Evolutionary conservation across 2,888 invertebrate species (phyloP).

Genomic region (Helobdella robusta): DNA sequence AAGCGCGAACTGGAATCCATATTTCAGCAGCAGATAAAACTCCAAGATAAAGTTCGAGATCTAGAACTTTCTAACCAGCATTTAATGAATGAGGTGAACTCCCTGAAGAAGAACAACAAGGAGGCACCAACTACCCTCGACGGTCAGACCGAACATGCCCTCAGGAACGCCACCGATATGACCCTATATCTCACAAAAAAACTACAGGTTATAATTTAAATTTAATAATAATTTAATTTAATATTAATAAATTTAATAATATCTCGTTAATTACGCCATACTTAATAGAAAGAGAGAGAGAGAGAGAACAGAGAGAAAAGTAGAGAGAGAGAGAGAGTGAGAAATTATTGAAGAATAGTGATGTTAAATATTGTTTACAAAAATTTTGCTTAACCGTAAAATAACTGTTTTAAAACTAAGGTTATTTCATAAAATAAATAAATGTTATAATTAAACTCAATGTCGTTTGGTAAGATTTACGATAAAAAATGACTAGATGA

Average conservation of each 20-base stretch:
- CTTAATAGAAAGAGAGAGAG: too few relatives aligned
- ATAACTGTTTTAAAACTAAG: too few relatives aligned
- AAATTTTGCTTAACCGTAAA: too few relatives aligned
- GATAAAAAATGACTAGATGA: neutral
- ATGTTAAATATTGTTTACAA: too few relatives aligned
- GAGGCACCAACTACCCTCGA: neutral
- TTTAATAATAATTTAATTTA: neutral
- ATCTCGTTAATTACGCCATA: too few relatives aligned
- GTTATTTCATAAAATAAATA: too few relatives aligned
- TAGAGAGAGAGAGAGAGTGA: too few relatives aligned
- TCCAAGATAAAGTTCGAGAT: slow-evolving; percentile 6
- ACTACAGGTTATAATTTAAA: slow-evolving; percentile 11
- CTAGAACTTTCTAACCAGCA: slow-evolving; percentile 9
- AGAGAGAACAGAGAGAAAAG: too few relatives aligned
- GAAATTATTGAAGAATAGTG: too few relatives aligned
- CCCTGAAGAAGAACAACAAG: neutral
- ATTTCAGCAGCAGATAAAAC: neutral
- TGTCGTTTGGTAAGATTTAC: neutral
- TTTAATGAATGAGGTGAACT: neutral
- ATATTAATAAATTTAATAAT: too few relatives aligned
- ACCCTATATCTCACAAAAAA: slow-evolving; percentile 20
- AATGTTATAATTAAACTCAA: too few relatives aligned
- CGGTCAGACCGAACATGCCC: slow-evolving; percentile 5
- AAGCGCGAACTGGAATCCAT: neutral
- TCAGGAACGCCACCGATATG: slow-evolving; percentile 12